These are phyloP conservation scores for Teleiodes luculella DNA, from an alignment of 2,888 invertebrate genomes.

Conservation along the genomic window DNA sequence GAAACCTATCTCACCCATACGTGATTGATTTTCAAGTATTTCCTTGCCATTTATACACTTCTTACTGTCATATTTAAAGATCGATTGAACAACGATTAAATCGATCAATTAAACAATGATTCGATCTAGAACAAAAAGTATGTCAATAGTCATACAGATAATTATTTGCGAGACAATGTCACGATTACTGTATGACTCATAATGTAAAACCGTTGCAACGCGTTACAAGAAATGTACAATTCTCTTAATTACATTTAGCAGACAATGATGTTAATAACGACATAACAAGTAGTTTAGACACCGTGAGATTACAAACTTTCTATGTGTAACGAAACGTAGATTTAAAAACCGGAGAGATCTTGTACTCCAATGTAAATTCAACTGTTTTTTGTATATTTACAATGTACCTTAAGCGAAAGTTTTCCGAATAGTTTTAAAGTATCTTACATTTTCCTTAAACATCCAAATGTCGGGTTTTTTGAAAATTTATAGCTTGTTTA, in stretches of 20 bases:
- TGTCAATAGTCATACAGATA: constrained; percentile 18
- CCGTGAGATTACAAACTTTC: constrained; percentile 15
- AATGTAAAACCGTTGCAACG: not conserved
- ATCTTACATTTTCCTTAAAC: not conserved
- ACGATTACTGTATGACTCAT: constrained; percentile 14
- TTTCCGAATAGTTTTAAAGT: constrained; percentile 1
- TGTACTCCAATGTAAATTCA: constrained; percentile 11
- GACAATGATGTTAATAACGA: constrained; percentile 13
- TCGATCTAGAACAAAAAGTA: constrained; percentile 14
- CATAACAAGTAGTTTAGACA: not conserved
- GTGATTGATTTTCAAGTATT: constrained; percentile 8
- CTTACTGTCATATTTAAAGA: constrained; percentile 1
- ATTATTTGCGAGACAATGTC: constrained; percentile 16
- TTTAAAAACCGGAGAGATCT: constrained; percentile 12
- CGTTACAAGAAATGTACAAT: constrained; percentile 1
- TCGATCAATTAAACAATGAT: constrained; percentile 10
- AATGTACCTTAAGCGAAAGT: constrained; percentile 14
- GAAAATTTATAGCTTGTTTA: too few species aligned
- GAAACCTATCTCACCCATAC: not conserved
- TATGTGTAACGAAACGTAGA: constrained; percentile 13
- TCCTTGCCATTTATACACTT: constrained; percentile 17
- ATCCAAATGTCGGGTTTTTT: not conserved
- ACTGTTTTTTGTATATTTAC: not conserved
- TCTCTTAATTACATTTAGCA: constrained; percentile 16
- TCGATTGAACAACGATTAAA: not conserved